phyloP scores from a whole-genome alignment of 2,113 vertebrate genomes.

The Lycocorax pyrrhopterus region DNA sequence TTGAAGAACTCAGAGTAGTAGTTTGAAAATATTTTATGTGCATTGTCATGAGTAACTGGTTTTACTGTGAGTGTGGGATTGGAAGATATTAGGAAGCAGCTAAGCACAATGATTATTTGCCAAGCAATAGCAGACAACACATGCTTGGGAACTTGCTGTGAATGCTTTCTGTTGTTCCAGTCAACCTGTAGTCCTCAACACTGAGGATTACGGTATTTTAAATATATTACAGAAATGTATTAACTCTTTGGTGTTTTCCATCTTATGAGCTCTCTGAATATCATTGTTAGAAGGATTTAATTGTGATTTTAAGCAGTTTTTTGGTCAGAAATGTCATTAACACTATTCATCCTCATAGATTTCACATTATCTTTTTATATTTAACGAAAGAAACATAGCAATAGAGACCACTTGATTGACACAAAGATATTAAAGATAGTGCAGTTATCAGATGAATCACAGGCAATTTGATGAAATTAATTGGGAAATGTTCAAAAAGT shows the following conservation, averaged over 20 bases:
- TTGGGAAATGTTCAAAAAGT: not conserved
- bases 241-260: not conserved
- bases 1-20: not conserved
- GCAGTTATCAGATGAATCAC: not conserved
- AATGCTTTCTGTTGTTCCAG: not conserved
- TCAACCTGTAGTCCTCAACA: not conserved
- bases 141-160: not conserved
- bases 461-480: not conserved
- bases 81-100: not conserved
- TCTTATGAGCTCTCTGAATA: not conserved
- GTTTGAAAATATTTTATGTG: not conserved
- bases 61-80: not conserved
- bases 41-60: not conserved
- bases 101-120: not conserved
- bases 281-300: not conserved
- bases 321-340: not conserved
- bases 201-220: not conserved
- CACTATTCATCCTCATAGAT: not conserved
- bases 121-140: not conserved
- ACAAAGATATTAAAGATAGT: not conserved
- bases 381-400: not conserved
- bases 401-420: not conserved
- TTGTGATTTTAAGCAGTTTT: not conserved
- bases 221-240: not conserved
- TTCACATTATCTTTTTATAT: not conserved